Evolutionary conservation across 1,140 invertebrate genomes (phyloP).

Genomic region (Pseudomyrmex dendroicus): DNA sequence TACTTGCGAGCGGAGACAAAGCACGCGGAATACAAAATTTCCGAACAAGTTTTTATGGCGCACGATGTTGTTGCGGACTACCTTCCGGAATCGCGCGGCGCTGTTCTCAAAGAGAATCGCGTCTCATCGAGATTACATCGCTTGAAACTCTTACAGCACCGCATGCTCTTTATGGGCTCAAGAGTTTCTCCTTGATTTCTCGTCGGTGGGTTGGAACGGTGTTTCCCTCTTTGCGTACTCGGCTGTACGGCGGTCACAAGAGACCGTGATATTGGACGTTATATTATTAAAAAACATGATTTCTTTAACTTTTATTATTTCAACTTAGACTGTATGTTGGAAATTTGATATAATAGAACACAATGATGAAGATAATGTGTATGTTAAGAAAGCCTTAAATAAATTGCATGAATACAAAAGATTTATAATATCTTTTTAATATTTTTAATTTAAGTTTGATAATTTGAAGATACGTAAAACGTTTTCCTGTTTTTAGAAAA

Average conservation of each 20-base stretch:
- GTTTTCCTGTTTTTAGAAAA: background rate
- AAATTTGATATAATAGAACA: background rate
- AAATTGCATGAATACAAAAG: background rate
- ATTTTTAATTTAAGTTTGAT: background rate
- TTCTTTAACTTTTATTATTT: slow-evolving; percentile 20
- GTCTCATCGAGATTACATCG: slow-evolving; percentile 10
- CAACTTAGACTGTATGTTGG: background rate
- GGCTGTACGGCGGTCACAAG: background rate
- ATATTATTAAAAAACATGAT: background rate
- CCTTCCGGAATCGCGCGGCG: background rate
- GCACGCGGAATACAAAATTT: background rate
- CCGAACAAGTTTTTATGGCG: slow-evolving; percentile 29
- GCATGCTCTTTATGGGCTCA: slow-evolving; percentile 13
- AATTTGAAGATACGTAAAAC: background rate
- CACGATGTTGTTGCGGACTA: slow-evolving; percentile 5
- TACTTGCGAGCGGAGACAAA: background rate
- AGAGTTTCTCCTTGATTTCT: background rate
- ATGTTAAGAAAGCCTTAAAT: background rate
- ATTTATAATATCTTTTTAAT: background rate
- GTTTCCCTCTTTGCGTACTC: background rate
- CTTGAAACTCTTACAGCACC: slow-evolving; percentile 17
- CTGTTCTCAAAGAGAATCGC: background rate
- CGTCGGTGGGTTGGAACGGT: background rate
- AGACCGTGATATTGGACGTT: background rate
- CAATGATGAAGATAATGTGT: background rate